Percentiles rank a stretch among this genome's conserved stretches.
Conservation (phyloP, 2,888 invertebrate species). For the Parnassius apollo region DNA sequence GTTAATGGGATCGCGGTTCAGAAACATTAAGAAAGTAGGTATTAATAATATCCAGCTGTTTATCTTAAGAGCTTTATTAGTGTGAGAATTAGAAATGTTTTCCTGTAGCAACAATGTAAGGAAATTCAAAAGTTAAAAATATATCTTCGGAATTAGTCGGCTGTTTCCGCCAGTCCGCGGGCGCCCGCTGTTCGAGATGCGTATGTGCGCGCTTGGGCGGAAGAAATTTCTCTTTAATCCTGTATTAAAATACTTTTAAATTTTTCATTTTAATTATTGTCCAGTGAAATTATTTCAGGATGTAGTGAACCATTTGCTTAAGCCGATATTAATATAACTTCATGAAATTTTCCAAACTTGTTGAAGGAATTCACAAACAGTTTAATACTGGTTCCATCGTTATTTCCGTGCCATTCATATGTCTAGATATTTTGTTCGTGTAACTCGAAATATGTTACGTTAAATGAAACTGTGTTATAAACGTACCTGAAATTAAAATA, state of each 20-base stretch:
- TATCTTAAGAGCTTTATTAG: conserved; percentile 24
- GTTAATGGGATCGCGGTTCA: conserved; percentile 66
- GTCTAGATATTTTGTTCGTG: conserved; percentile 20
- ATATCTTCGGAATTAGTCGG: conserved; percentile 64
- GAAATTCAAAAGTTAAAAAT: conserved; percentile 69
- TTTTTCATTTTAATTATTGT: not conserved
- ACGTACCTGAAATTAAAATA: conserved; percentile 15
- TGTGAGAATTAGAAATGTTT: conserved; percentile 23
- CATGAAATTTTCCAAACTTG: not conserved
- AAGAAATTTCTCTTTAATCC: conserved; percentile 8
- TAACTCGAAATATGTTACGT: conserved; percentile 1
- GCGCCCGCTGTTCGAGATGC: conserved; percentile 65
- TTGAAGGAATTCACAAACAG: conserved; percentile 23
- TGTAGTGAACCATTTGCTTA: not conserved
- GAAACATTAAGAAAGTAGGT: conserved; percentile 60
- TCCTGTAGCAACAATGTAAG: conserved; percentile 32
- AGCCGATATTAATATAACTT: conserved; percentile 1
- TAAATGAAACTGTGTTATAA: conserved; percentile 20
- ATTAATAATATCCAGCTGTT: conserved; percentile 37
- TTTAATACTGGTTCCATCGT: conserved; percentile 21
- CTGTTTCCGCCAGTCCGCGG: conserved; percentile 60
- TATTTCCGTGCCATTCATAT: conserved; percentile 25
- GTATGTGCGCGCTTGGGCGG: conserved; percentile 64
- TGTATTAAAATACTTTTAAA: conserved; percentile 12
- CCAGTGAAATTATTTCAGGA: conserved; percentile 1